These are phyloP conservation scores for Plestiodon gilberti DNA, from an alignment of 2,113 vertebrate genomes.

Conservation along the genomic window DNA sequence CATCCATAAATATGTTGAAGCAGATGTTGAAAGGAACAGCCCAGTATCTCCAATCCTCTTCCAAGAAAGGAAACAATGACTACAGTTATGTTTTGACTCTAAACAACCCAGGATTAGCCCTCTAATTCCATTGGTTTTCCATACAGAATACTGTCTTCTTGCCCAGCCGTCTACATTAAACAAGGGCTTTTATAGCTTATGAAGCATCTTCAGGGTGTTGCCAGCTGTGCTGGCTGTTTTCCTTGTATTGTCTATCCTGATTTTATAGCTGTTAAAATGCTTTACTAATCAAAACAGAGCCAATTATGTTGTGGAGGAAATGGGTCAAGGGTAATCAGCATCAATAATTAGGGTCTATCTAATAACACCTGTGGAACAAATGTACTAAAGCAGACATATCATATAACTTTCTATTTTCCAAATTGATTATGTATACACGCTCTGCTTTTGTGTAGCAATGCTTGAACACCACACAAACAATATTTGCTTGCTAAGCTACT, in stretches of 20 bases:
- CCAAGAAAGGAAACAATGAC: background rate
- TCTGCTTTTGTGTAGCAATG: background rate
- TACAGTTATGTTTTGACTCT: background rate
- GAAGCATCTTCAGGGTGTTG: conserved; percentile 60
- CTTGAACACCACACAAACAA: background rate
- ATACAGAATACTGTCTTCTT: conserved; percentile 37
- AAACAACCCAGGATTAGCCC: background rate
- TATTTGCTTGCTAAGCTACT: conserved; percentile 11
- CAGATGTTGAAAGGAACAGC: too few relatives aligned
- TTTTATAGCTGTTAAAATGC: conserved; percentile 47
- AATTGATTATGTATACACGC: conserved; percentile 11
- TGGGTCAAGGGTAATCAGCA: background rate
- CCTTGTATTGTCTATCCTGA: conserved; percentile 23
- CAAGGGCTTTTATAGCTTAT: conserved; percentile 49
- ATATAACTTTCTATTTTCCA: conserved; percentile 13
- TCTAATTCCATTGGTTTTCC: background rate
- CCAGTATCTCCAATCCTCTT: background rate
- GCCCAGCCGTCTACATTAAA: conserved; percentile 50
- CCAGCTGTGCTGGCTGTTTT: conserved; percentile 57
- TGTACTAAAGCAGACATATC: conserved; percentile 17
- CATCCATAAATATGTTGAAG: background rate
- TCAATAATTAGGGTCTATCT: background rate
- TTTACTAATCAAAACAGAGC: conserved; percentile 22
- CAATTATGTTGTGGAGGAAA: conserved; percentile 28
- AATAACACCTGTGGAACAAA: conserved; percentile 23